Conservation (phyloP, 2,888 invertebrate genomes). For the Thecocarcelia acutangulata region DNA sequence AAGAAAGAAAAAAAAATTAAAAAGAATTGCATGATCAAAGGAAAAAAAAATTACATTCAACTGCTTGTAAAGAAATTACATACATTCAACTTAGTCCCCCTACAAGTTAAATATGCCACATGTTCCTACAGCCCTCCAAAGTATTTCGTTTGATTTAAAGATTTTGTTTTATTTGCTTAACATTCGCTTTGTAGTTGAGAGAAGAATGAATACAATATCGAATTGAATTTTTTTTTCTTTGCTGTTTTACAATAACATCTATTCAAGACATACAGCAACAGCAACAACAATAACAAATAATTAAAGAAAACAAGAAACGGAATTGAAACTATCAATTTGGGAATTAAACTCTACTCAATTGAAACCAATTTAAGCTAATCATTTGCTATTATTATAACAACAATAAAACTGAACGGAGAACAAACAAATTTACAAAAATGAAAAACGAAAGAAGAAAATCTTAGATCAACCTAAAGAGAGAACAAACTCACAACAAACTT, state of each 20-base stretch:
- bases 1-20: conserved; percentile 45
- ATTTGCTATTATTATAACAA: conserved; percentile 74
- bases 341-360: conserved; percentile 77
- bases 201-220: conserved; percentile 19
- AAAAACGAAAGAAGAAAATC: conserved; percentile 15
- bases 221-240: conserved; percentile 16
- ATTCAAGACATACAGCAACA: conserved; percentile 34
- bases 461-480: conserved; percentile 31
- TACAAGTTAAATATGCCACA: conserved; percentile 1
- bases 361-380: conserved; percentile 80
- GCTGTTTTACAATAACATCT: conserved; percentile 34
- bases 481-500: conserved; percentile 9
- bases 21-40: conserved; percentile 52
- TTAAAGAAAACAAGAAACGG: conserved; percentile 11
- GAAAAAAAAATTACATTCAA: conserved; percentile 36
- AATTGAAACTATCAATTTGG: conserved; percentile 74
- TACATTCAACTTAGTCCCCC: conserved; percentile 19
- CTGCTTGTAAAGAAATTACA: neutral
- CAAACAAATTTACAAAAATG: conserved; percentile 27
- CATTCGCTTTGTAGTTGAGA: conserved; percentile 13
- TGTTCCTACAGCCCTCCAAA: neutral
- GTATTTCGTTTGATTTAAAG: conserved; percentile 37
- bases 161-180: neutral
- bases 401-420: conserved; percentile 45
- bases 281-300: conserved; percentile 34